Percentiles rank a stretch among this genome's conserved stretches.
Evolutionary conservation across 2,797 vertebrate genomes (phyloP).

Genomic region (Ibycter americanus): DNA sequence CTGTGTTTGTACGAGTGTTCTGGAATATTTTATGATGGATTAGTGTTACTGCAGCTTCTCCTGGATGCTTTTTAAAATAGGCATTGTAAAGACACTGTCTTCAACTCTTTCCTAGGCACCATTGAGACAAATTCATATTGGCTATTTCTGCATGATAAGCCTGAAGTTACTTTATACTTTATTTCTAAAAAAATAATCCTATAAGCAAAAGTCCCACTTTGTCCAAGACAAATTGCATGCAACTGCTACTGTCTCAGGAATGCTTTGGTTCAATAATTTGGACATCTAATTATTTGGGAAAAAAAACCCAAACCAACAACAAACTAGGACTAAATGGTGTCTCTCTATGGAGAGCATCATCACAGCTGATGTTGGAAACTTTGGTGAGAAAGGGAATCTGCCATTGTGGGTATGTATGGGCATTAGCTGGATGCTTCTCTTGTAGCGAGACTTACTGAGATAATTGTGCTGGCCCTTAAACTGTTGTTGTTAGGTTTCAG

Average conservation of each 20-base stretch:
- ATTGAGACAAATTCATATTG: neutral
- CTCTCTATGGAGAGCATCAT: neutral
- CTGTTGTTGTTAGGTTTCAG: neutral
- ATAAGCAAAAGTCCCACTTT: neutral
- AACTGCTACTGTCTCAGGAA: neutral
- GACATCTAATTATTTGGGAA: neutral
- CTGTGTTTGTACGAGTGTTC: neutral
- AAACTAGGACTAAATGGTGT: neutral
- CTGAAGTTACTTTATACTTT: neutral
- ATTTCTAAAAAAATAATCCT: neutral
- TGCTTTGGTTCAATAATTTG: neutral
- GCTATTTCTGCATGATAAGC: neutral
- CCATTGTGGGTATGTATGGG: neutral
- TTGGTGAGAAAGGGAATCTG: neutral
- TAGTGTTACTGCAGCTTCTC: neutral
- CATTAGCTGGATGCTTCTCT: neutral
- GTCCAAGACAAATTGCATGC: neutral
- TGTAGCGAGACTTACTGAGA: neutral
- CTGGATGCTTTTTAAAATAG: neutral
- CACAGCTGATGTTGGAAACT: neutral
- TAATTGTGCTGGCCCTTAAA: neutral
- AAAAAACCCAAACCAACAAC: neutral
- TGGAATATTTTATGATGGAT: neutral
- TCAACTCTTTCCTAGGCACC: neutral
- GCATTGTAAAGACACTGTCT: neutral